Evolutionary conservation across 1,140 invertebrate genomes (phyloP).

Genomic region (Philotrypesis tridentata): DNA sequence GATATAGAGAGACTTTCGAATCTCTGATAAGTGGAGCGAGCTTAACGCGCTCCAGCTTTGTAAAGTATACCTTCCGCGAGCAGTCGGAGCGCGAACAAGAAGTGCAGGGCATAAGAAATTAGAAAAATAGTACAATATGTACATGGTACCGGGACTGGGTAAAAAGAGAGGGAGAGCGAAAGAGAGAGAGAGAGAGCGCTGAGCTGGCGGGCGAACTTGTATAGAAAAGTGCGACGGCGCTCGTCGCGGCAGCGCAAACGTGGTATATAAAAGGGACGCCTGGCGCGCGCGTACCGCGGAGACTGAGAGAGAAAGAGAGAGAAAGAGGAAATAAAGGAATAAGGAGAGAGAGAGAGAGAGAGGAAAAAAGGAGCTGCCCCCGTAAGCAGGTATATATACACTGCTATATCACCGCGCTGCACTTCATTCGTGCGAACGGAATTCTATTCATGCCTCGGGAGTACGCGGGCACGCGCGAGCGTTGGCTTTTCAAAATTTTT

Average conservation of each 20-base stretch:
- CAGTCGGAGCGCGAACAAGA: no score
- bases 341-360: not conserved
- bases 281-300: no score
- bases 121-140: not conserved
- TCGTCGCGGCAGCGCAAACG: not conserved
- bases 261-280: not conserved
- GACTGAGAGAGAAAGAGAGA: no score
- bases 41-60: not conserved
- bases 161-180: not conserved
- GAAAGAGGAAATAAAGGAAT: not conserved
- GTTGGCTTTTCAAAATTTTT: slow-evolving; percentile 28
- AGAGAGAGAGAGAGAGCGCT: not conserved
- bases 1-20: no score
- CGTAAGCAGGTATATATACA: not conserved
- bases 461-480: not conserved
- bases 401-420: not conserved
- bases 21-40: not conserved
- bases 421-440: slow-evolving; percentile 10
- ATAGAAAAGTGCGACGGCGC: not conserved
- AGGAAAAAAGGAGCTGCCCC: not conserved
- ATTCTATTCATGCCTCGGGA: slow-evolving; percentile 28
- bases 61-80: not conserved
- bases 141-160: not conserved
- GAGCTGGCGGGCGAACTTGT: not conserved
- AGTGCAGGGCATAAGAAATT: not conserved